Evolutionary conservation across 2,797 vertebrate species (phyloP).

Genomic region (Etheostoma nigrum): DNA sequence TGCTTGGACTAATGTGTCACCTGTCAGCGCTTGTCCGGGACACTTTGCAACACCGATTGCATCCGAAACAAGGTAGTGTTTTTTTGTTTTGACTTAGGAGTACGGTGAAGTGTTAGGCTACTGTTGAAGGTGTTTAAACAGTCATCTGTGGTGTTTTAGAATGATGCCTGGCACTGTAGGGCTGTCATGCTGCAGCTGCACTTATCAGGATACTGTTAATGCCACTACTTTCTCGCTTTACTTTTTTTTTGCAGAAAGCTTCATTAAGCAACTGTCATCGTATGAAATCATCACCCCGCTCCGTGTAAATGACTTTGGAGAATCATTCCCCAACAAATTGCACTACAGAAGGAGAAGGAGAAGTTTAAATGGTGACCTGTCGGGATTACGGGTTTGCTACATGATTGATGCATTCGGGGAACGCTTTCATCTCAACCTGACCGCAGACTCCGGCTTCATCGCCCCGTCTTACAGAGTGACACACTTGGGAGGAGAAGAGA

Average conservation of each 20-base stretch:
- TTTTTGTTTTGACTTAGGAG: slow-evolving; percentile 30
- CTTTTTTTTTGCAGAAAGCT: slow-evolving; percentile 85
- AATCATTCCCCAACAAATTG: slow-evolving; percentile 87
- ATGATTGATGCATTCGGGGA: slow-evolving; percentile 92
- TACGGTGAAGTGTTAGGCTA: slow-evolving; percentile 2
- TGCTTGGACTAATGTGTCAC: slow-evolving; percentile 89
- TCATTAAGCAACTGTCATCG: slow-evolving; percentile 90
- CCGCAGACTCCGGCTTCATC: slow-evolving; percentile 90
- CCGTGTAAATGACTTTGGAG: slow-evolving; percentile 94
- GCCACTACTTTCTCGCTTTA: slow-evolving; percentile 8
- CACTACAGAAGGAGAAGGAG: slow-evolving; percentile 91
- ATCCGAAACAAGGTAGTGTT: slow-evolving; percentile 92
- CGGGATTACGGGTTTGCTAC: slow-evolving; percentile 87
- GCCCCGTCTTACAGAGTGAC: slow-evolving; percentile 88
- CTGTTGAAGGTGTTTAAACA: neutral
- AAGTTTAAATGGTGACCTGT: slow-evolving; percentile 83
- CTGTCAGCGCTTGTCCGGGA: slow-evolving; percentile 86
- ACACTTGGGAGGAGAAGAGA: slow-evolving; percentile 85
- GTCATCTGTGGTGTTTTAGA: neutral
- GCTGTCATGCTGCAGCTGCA: slow-evolving; percentile 28
- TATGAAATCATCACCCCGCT: slow-evolving; percentile 94
- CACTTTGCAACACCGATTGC: slow-evolving; percentile 86
- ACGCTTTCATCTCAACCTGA: slow-evolving; percentile 93
- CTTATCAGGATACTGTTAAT: neutral
- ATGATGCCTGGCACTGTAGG: slow-evolving; percentile 15